Base-by-base conservation (phyloP, 2,888 invertebrate species). In the Silvanus unidentatus region DNA sequence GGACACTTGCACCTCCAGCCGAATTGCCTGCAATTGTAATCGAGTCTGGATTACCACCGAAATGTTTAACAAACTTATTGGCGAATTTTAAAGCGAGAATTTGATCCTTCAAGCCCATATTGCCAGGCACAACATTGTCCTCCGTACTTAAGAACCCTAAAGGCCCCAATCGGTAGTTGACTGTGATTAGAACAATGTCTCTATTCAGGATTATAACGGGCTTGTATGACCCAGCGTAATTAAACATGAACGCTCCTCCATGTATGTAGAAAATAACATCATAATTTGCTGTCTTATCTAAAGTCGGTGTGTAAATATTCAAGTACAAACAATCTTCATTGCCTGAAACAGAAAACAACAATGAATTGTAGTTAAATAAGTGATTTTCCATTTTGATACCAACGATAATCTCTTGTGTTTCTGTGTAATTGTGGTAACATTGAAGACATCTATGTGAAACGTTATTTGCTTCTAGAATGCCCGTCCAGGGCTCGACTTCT, bases 81-180 rank as follows among this genome's bases (percentile, higher is more conserved):
- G 86, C 70, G 86, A 86, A 88, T 55, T 77, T 75, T 34, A 88
- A 65, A 0, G 85, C 86, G 52, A 82, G 72, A 15, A 75, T 73
- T 70, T 88, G 87, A 73, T 88, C 88, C 61, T 84, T 86, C 22
- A 88, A 63, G 0, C 87, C 88, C 57, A 78, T 79, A 65, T 88
- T 88, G 2, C 84, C 84, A 0, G 88, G 81, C 1, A 84, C 73
- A 0, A 75, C 62, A 1, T 77, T 75, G 53, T 88, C 86, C 27
- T 81, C 86, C 0, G 87, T 86, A 61, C 84, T 86, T 1, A 87
- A 70, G 65, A 89, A 88, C 39, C 88, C 86, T 45, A 87, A 61
- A 0, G 83, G 80, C 35, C 87, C 86, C n/a, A 87, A 58, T 37
- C 87, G 74, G 59, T 86, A 87, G 65, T 82, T 85, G 0, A 87